Base-by-base conservation (phyloP, 2,888 invertebrate species). In the Phengaris alcon region DNA sequence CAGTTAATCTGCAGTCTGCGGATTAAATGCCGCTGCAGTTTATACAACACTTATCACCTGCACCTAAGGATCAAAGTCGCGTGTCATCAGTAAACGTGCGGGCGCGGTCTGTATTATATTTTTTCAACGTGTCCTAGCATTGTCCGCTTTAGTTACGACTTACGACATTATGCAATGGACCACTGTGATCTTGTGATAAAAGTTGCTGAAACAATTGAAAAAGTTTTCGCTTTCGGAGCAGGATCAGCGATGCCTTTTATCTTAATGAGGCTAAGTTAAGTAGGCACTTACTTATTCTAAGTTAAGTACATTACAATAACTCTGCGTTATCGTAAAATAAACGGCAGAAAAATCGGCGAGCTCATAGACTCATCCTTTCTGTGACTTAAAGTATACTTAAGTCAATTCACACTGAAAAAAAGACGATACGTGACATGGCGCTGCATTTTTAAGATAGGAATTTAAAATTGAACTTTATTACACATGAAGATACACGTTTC, bases 1-100 rank as follows among this genome's bases (percentile, higher is more conserved):
- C 88, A 86, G 87, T 88, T 87, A 87, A 84, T 86, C 85, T 82
- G 85, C 80, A 83, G 81, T 22, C 82, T 84, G 83, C 82, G 87
- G 87, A 86, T 87, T 87, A 86, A 80, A 76, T 69, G 72, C 75
- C 70, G 73, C 70, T 77, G 74, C 22, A 51, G 10, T 5, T 12
- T 8, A 15, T 48, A 35, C 46, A 52, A 55, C 9, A 55, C 70
- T 73, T 80, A 77, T 77, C 0, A 0, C 75, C 0, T 57, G 9
- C 9, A 0, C 0, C 7, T 77, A 83, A 22, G 73, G 77, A 75
- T 8, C 4, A 46, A 8, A 68, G 51, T 76, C 2, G 77, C 64
- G n/a, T 8, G 54, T 12, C 57, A 6, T 8, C 52, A 79, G 77
- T 73, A 44, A 76, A 51, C 51, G 72, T 79, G 64, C 64, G 22